Evolutionary conservation across 2,113 vertebrate genomes (phyloP).

Genomic region (Saimiri boliviensis): DNA sequence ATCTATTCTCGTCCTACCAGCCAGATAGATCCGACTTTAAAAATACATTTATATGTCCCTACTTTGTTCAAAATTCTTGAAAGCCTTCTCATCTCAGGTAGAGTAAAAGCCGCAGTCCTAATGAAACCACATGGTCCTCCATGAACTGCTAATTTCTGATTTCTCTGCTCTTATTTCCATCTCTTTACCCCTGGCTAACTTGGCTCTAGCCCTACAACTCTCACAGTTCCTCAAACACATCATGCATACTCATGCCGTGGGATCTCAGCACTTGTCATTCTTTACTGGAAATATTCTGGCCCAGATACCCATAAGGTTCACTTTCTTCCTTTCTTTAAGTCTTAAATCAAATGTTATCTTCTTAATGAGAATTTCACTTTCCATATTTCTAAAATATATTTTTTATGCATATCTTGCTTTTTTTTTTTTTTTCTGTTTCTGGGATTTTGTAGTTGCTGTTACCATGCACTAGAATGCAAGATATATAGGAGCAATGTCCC

Average conservation of each 20-base stretch:
- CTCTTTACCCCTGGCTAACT: not conserved
- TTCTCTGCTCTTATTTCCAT: not conserved
- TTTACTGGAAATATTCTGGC: not conserved
- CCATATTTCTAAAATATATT: not conserved
- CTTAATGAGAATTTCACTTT: not conserved
- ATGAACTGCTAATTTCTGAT: not conserved
- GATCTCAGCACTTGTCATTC: not conserved
- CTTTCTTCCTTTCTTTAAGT: not conserved
- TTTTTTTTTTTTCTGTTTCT: not conserved
- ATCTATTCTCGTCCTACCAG: not conserved
- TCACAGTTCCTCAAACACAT: not conserved
- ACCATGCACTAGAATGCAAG: not conserved
- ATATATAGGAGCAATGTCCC: not conserved
- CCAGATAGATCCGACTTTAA: not conserved
- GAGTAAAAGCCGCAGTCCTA: not conserved
- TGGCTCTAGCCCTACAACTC: not conserved
- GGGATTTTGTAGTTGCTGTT: not conserved
- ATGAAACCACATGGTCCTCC: not conserved
- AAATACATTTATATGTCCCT: too few relatives aligned
- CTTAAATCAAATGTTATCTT: not conserved
- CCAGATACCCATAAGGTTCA: not conserved
- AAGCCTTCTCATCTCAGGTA: not conserved
- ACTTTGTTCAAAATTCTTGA: not conserved
- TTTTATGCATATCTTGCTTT: not conserved
- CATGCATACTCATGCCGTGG: rapidly evolving